Evolutionary conservation across 2,113 vertebrate genomes (phyloP).

Genomic region (Meles meles): DNA sequence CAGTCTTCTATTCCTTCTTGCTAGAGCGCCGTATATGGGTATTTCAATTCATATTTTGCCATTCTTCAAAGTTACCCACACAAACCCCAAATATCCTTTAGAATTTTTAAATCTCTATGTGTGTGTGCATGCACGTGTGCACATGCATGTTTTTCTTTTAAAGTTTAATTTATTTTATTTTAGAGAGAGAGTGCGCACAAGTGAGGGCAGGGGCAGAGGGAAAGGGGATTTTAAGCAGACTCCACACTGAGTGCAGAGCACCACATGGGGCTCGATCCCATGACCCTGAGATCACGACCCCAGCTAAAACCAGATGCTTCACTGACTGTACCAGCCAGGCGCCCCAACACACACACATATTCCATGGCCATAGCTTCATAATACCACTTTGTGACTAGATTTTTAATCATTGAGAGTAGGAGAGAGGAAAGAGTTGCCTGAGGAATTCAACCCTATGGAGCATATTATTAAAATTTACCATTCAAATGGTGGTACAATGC

Average conservation of each 20-base stretch:
- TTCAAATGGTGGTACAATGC: background rate
- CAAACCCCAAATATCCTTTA: background rate
- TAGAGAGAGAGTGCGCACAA: background rate
- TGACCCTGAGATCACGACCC: background rate
- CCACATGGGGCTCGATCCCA: background rate
- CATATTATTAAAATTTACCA: background rate
- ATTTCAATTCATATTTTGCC: background rate
- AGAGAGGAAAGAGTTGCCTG: background rate
- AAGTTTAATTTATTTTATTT: background rate
- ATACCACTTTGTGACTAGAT: background rate
- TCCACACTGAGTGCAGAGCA: background rate
- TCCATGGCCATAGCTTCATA: background rate
- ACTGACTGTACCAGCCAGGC: background rate
- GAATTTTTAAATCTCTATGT: background rate
- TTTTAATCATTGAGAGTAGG: background rate
- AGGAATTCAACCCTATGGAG: background rate
- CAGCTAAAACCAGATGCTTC: background rate
- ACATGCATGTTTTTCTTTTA: background rate
- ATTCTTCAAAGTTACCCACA: constrained; percentile 8
- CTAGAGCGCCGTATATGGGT: background rate
- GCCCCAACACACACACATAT: background rate
- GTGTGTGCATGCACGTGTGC: background rate
- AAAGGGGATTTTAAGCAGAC: background rate
- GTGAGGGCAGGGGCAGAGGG: background rate
- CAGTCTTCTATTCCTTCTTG: constrained; percentile 4